phyloP scores from a whole-genome alignment of 2,888 invertebrate genomes.

The Oasisia sp. region DNA sequence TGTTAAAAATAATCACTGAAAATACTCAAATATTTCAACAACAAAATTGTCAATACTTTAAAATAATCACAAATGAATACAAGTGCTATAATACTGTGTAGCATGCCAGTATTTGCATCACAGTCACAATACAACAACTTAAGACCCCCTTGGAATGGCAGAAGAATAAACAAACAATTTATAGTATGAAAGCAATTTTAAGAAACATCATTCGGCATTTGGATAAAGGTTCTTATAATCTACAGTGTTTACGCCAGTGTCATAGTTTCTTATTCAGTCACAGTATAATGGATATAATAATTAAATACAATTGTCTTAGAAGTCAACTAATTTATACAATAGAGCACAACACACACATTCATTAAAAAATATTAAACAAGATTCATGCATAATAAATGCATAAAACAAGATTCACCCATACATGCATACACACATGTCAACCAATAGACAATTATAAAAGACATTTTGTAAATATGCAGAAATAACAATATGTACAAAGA shows the following conservation, averaged over 20 bases:
- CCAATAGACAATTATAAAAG: too few species aligned
- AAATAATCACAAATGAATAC: neutral
- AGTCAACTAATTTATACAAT: neutral
- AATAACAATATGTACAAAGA: too few species aligned
- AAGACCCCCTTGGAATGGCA: neutral
- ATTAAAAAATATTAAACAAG: too few species aligned
- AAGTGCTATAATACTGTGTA: neutral
- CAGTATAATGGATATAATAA: neutral
- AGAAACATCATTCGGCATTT: neutral
- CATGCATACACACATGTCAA: too few species aligned
- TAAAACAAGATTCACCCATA: too few species aligned
- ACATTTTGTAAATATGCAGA: too few species aligned
- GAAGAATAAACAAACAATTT: constrained; percentile 5
- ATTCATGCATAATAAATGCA: too few species aligned
- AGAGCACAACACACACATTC: neutral
- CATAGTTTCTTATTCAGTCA: neutral
- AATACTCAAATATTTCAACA: too few species aligned
- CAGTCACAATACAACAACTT: neutral
- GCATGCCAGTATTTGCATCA: neutral
- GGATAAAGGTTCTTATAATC: neutral
- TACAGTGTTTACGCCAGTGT: neutral
- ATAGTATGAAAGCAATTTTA: neutral
- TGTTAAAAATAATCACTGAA: too few species aligned
- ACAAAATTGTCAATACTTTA: too few species aligned
- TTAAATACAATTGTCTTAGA: neutral